phyloP scores from a whole-genome alignment of 2,797 vertebrate species.

The Nothura maculosa region DNA sequence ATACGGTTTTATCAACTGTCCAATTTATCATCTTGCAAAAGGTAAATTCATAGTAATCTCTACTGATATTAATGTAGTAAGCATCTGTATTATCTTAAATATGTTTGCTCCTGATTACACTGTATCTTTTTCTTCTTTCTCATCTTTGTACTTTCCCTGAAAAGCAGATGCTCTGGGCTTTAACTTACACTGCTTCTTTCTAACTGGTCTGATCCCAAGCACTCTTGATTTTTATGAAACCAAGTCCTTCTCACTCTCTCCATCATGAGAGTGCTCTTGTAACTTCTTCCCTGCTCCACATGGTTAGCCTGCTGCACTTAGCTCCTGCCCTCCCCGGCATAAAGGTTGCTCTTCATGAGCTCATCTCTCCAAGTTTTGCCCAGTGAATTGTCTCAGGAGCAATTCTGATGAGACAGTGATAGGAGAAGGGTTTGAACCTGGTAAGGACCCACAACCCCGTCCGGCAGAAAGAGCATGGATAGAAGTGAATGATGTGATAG shows the following conservation, averaged over 20 bases:
- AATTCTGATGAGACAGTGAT: neutral
- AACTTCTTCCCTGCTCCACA: neutral
- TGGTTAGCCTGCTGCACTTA: slow-evolving; percentile 21
- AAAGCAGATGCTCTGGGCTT: neutral
- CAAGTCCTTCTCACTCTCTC: slow-evolving; percentile 12
- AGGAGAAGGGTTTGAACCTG: neutral
- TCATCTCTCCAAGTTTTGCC: neutral
- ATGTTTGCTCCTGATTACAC: neutral
- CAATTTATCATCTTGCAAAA: neutral
- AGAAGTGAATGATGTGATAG: neutral
- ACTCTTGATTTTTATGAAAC: slow-evolving; percentile 34
- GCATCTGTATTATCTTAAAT: neutral
- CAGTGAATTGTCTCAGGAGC: neutral
- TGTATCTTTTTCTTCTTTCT: neutral
- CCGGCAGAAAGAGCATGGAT: neutral
- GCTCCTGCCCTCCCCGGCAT: slow-evolving; percentile 13
- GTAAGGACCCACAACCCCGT: neutral
- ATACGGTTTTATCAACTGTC: neutral
- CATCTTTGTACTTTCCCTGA: neutral
- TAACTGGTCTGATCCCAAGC: slow-evolving; percentile 9
- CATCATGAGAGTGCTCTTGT: slow-evolving; percentile 19
- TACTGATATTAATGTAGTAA: neutral
- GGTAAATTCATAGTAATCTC: accelerated
- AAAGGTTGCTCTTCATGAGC: slow-evolving; percentile 5
- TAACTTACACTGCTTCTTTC: neutral